Base-by-base conservation (phyloP, 2,797 vertebrate species). In the Numenius phaeopus region DNA sequence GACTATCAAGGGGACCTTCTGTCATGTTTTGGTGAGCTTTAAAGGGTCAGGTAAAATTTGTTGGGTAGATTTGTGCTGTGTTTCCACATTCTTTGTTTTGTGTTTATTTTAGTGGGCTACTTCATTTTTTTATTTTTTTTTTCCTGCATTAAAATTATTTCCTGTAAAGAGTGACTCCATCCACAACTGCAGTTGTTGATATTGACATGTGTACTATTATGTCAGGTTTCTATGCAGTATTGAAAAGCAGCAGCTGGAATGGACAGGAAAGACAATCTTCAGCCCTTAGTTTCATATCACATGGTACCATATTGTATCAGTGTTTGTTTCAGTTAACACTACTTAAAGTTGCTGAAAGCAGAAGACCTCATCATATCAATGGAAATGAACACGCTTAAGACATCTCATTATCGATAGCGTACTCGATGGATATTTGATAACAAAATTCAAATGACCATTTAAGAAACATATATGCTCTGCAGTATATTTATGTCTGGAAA, bases 31-130 rank as follows among this genome's bases (percentile, higher is more conserved):
- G 97, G 97, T 98, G 98, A 97, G 98, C 98, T 98, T 98, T 97
- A 97, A 98, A 97, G 98, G 98, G 98, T 98, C 98, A 98, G 98
- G 98, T 98, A 98, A 98, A 98, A 98, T 98, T 97, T 98, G 97
- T 97, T 98, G 97, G 95, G 97, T 98, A 95, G 94, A 98, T 98
- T 97, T 97, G 92, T 97, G 96, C 84, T 98, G 94, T 98, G 96
- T 98, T 98, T 98, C 97, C 79, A 97, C 97, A 98, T 88, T 98
- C 97, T 98, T 98, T 98, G 93, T 97, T 98, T 97, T 89, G 46
- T 95, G 90, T 96, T 96, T 97, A 94, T 95, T 94, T 92, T 89
- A 94, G 57, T 93, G 80, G 64, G 46, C 54, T 95, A 95, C 37
- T 52, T 80, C 21, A 67, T 87, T 79, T 83, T 76, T 55, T 67